phyloP scores from a whole-genome alignment of 2,888 invertebrate genomes.

The Ormyrus rosae region DNA sequence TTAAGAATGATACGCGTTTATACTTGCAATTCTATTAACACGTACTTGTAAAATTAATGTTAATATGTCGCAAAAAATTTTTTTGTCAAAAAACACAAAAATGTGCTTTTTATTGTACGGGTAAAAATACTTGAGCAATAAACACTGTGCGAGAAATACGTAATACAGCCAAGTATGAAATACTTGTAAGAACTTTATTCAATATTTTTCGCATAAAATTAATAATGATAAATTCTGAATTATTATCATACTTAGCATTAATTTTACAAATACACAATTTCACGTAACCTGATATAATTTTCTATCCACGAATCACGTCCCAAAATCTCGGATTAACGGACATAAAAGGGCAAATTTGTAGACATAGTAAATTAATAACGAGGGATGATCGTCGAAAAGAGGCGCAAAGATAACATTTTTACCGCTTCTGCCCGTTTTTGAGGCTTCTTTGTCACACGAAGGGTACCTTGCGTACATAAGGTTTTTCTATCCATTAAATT shows the following conservation, averaged over 20 bases:
- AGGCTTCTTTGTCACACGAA: conserved; percentile 28
- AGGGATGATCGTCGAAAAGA: neutral
- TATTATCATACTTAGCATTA: conserved; percentile 28
- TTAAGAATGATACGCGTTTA: conserved; percentile 39
- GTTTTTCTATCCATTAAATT: conserved; percentile 41
- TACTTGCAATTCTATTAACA: conserved; percentile 5
- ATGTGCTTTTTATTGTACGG: conserved; percentile 19
- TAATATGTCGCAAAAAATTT: conserved; percentile 26
- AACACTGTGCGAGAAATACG: conserved; percentile 20
- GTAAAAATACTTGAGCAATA: conserved; percentile 19
- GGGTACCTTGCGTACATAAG: conserved; percentile 17
- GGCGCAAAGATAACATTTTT: conserved; percentile 16
- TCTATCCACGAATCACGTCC: conserved; percentile 36
- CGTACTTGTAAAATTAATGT: conserved; percentile 34
- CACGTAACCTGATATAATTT: conserved; percentile 36
- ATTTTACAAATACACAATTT: conserved; percentile 17
- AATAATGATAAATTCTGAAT: neutral
- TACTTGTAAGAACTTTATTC: neutral
- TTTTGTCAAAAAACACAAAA: conserved; percentile 39
- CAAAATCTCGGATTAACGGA: neutral
- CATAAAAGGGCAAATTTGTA: conserved; percentile 1
- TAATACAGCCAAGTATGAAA: neutral
- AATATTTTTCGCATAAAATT: conserved; percentile 1
- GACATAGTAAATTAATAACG: conserved; percentile 4
- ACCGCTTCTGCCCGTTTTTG: conserved; percentile 15